Evolutionary conservation across 2,888 invertebrate genomes (phyloP), one percentile per base, ranked within the genome.

Genomic region (Cheilosia grossa): DNA sequence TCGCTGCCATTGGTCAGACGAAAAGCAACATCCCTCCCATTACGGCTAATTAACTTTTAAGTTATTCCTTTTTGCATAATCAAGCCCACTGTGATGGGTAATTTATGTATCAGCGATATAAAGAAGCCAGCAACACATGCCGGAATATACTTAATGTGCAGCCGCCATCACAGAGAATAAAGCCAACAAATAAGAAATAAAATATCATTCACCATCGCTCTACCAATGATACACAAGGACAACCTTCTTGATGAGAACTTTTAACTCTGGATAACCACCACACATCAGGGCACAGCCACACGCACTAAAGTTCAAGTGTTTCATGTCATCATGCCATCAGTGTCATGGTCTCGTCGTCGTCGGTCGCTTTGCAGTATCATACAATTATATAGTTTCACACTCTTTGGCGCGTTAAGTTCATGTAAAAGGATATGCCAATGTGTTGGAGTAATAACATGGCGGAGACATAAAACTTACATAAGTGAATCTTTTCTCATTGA

Each of bases 261-360:
- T 67, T 37, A 30, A 44, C 64, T 56, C 51, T 51, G 15, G 19
- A 21, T 24, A 47, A 30, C 21, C 27, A 19, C 15, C 61, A 56
- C 44, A 56, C 37, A 47, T 47, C 47, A 17, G n/a, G 1, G 17
- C 9, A 42, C 56, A 63, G 10, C 33, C 42, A 44, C 42, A 30
- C 58, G 33, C 30, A 67, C 47, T 40, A 59, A 67, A 49, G 49
- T 37, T 58, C 47, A 69, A 64, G 73, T 69, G 63, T 69, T 69
- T 74, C 73, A 64, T 79, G 83, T 79, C 83, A 83, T 64, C 69
- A 58, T 79, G 79, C 73, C 78, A 72, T 72, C 66, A 77, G 72
- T 72, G 77, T 58, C 54, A 79, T 67, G 78, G 73, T 49, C 53
- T 63, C 30, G 13, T 51, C 73, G 59, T 33, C 33, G 33, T 33